phyloP scores from a whole-genome alignment of 2,113 vertebrate species.

The Noctilio leporinus region DNA sequence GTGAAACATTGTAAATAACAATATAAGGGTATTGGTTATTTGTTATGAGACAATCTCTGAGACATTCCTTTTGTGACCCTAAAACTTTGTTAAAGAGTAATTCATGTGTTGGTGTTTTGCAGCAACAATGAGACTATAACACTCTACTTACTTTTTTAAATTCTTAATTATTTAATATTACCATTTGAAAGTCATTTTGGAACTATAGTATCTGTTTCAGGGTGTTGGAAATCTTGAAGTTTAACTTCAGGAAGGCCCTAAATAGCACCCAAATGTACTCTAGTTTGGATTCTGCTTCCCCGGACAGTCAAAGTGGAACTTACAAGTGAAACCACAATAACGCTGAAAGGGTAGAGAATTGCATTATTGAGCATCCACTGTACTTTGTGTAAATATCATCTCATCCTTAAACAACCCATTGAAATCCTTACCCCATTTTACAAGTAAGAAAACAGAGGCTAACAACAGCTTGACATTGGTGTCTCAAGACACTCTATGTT shows the following conservation, averaged over 20 bases:
- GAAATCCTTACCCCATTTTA: background rate
- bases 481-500: background rate
- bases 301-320: background rate
- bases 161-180: background rate
- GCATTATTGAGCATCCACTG: background rate
- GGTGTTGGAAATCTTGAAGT: background rate
- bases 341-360: too few species aligned
- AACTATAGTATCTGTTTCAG: background rate
- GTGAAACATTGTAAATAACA: background rate
- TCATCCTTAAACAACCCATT: background rate
- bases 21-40: accelerated
- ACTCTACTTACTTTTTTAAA: background rate
- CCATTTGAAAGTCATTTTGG: background rate
- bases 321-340: background rate
- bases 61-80: background rate
- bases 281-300: background rate
- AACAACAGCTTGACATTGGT: background rate
- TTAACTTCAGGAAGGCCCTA: background rate
- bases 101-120: background rate
- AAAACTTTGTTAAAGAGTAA: background rate
- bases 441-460: background rate
- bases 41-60: too few species aligned
- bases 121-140: background rate
- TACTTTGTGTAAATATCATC: background rate
- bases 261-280: too few species aligned